Evolutionary conservation across 2,797 vertebrate species (phyloP).

Genomic region (Hemibagrus guttatus): DNA sequence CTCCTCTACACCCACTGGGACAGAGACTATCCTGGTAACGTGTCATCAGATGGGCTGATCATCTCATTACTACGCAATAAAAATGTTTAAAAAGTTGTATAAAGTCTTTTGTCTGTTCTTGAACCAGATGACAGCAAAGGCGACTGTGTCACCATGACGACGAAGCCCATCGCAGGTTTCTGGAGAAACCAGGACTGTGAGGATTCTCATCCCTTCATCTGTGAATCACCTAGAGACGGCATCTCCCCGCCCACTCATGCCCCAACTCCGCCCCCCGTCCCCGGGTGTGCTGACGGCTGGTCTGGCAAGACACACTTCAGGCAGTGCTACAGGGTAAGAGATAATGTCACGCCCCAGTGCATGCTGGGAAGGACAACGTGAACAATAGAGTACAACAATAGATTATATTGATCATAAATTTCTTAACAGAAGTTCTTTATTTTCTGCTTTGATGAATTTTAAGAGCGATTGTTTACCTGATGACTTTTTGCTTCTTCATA

Average conservation of each 20-base stretch:
- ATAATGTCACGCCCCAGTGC: not conserved
- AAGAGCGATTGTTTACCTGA: not conserved
- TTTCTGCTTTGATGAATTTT: too few relatives aligned
- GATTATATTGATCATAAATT: not conserved
- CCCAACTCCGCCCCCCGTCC: slow-evolving; percentile 66
- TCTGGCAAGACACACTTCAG: slow-evolving; percentile 65
- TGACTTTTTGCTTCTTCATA: not conserved
- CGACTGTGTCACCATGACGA: slow-evolving; percentile 76
- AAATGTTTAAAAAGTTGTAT: not conserved
- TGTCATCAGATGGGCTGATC: not conserved
- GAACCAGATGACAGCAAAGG: slow-evolving; percentile 70
- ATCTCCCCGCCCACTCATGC: slow-evolving; percentile 72
- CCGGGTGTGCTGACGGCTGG: slow-evolving; percentile 68
- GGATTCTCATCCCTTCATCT: slow-evolving; percentile 68
- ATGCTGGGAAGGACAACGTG: not conserved
- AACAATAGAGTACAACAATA: not conserved
- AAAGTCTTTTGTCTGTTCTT: not conserved
- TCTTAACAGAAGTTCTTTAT: not conserved
- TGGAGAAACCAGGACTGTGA: slow-evolving; percentile 76
- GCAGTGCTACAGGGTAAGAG: slow-evolving; percentile 74
- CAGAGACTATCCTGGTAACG: slow-evolving; percentile 74
- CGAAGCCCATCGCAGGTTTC: slow-evolving; percentile 72
- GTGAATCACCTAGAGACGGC: slow-evolving; percentile 73
- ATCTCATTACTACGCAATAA: not conserved
- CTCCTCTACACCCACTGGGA: slow-evolving; percentile 80